phyloP scores from a whole-genome alignment of 2,888 invertebrate genomes.

The Cheilosia impressa region DNA sequence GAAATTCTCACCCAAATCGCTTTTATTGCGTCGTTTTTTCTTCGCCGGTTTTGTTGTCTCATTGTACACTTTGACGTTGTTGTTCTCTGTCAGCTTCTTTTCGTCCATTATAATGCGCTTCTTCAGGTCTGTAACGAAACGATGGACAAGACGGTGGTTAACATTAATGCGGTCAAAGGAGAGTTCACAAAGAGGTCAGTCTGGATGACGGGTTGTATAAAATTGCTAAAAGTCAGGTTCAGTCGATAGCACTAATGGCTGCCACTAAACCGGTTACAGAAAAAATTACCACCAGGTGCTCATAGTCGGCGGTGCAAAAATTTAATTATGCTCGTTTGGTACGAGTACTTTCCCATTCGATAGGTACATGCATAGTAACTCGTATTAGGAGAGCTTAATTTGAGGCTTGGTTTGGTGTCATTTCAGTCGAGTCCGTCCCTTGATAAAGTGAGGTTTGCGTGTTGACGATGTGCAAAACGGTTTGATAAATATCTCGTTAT shows the following conservation, averaged over 20 bases:
- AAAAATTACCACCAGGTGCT: background rate
- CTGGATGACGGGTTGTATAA: background rate
- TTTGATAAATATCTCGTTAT: background rate
- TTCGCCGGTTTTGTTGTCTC: slow-evolving; percentile 82
- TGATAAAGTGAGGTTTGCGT: slow-evolving; percentile 1
- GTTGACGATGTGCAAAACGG: slow-evolving; percentile 21
- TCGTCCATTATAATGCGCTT: slow-evolving; percentile 58
- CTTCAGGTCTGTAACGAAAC: slow-evolving; percentile 48
- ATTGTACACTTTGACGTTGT: slow-evolving; percentile 79
- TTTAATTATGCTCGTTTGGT: slow-evolving; percentile 39
- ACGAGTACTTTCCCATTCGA: slow-evolving; percentile 25
- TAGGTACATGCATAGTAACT: background rate
- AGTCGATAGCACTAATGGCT: slow-evolving; percentile 13
- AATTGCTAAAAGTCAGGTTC: background rate
- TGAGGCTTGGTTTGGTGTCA: slow-evolving; percentile 15
- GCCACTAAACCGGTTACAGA: slow-evolving; percentile 8
- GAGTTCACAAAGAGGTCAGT: slow-evolving; percentile 18
- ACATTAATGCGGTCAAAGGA: background rate
- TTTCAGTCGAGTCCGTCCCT: slow-evolving; percentile 21
- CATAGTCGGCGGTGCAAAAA: slow-evolving; percentile 7
- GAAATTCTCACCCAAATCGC: slow-evolving; percentile 85
- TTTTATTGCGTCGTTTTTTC: slow-evolving; percentile 83
- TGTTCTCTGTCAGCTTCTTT: slow-evolving; percentile 76
- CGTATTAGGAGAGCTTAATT: slow-evolving; percentile 2
- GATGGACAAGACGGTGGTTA: background rate